Evolutionary conservation across 1,140 invertebrate genomes (phyloP).

Genomic region (Fopius arisanus): DNA sequence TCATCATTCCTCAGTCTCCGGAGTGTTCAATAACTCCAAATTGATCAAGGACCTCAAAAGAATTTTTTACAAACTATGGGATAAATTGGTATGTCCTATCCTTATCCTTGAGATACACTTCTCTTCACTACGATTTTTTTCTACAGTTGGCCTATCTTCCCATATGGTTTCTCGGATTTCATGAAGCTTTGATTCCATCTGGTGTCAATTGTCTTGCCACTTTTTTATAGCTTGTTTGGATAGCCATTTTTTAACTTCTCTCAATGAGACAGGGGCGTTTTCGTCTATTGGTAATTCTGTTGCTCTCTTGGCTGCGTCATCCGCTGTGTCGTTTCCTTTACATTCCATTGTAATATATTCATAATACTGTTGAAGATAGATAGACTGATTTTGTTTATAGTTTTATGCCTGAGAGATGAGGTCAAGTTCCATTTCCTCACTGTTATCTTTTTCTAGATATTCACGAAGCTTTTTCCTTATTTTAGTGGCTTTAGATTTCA

Average conservation of each 20-base stretch:
- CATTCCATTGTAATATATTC: not conserved
- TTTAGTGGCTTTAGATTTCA: too few species aligned
- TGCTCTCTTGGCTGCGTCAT: not conserved
- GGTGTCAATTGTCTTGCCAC: not conserved
- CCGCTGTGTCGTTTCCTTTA: slow-evolving; percentile 20
- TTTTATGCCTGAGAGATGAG: too few species aligned
- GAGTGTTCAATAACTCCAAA: too few species aligned
- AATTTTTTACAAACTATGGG: too few species aligned
- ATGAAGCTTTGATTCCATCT: not conserved
- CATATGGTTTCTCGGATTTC: not conserved
- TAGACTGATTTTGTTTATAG: too few species aligned
- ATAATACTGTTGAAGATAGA: too few species aligned
- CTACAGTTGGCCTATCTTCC: not conserved
- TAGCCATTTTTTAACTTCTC: not conserved
- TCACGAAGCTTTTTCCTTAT: too few species aligned
- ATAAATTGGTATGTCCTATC: not conserved
- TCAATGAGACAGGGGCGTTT: not conserved
- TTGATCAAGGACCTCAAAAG: too few species aligned
- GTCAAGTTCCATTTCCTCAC: too few species aligned
- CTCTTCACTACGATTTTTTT: not conserved
- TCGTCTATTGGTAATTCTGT: not conserved
- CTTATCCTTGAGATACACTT: not conserved
- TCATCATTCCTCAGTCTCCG: too few species aligned
- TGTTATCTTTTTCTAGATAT: too few species aligned
- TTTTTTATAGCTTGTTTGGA: not conserved